phyloP scores from a whole-genome alignment of 2,888 invertebrate genomes.

The Melitaea athalia region DNA sequence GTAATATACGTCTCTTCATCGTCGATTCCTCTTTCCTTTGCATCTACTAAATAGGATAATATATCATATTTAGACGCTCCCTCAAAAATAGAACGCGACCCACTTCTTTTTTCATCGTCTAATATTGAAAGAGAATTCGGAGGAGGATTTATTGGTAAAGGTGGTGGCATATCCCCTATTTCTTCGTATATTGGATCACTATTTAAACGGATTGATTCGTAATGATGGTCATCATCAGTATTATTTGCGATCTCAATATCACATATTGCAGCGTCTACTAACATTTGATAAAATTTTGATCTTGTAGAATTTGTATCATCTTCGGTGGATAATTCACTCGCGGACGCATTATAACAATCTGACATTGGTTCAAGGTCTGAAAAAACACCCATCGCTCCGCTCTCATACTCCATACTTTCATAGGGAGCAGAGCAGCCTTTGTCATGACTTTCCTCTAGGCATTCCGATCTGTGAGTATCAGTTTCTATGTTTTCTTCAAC shows the following conservation, averaged over 20 bases:
- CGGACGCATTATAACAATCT: constrained; percentile 88
- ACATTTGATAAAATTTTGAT: constrained; percentile 88
- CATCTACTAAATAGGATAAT: constrained; percentile 93
- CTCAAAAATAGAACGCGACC: constrained; percentile 87
- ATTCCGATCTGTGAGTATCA: constrained; percentile 50
- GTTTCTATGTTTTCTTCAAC: constrained; percentile 44
- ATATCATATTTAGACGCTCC: constrained; percentile 95
- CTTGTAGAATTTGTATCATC: constrained; percentile 85
- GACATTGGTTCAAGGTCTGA: constrained; percentile 83
- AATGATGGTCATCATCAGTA: constrained; percentile 86
- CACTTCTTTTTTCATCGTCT: constrained; percentile 87
- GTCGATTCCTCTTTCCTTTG: constrained; percentile 88
- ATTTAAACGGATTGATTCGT: constrained; percentile 86
- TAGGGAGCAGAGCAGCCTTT: constrained; percentile 87
- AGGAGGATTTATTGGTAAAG: constrained; percentile 89
- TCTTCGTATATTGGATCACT: constrained; percentile 91
- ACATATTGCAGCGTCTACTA: constrained; percentile 86
- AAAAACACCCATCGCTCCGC: constrained; percentile 78
- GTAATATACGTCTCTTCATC: constrained; percentile 87
- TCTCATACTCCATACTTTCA: constrained; percentile 88
- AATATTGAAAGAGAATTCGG: constrained; percentile 85
- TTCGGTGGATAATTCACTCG: constrained; percentile 84
- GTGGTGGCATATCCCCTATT: constrained; percentile 89
- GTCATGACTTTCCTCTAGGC: constrained; percentile 66
- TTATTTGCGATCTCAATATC: constrained; percentile 85